These are phyloP conservation scores for Tinea pellionella DNA, from an alignment of 2,888 invertebrate genomes.

Conservation along the genomic window DNA sequence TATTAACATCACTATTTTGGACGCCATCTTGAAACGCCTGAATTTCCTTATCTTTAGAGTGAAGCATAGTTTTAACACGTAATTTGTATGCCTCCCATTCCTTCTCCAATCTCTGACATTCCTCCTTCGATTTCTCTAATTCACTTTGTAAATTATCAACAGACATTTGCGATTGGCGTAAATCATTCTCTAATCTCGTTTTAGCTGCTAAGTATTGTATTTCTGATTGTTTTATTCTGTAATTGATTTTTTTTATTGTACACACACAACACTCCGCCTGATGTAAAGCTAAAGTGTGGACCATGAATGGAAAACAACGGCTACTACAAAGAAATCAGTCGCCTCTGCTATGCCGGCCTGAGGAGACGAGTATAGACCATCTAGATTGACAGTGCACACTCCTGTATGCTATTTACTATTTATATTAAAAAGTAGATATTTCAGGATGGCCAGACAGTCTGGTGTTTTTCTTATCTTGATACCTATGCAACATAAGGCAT, in stretches of 20 bases:
- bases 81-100: slow-evolving; percentile 59
- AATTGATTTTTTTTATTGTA: slow-evolving; percentile 15
- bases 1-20: slow-evolving; percentile 39
- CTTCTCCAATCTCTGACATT: slow-evolving; percentile 43
- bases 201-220: slow-evolving; percentile 20
- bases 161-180: slow-evolving; percentile 42
- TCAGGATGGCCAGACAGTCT: too few species aligned
- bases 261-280: too few species aligned
- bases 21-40: slow-evolving; percentile 39
- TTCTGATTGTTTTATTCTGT: slow-evolving; percentile 32
- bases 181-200: slow-evolving; percentile 43
- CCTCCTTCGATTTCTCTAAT: slow-evolving; percentile 36
- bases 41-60: slow-evolving; percentile 48
- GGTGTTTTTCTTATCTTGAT: too few species aligned
- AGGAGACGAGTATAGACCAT: too few species aligned
- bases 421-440: too few species aligned
- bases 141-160: slow-evolving; percentile 36
- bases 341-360: too few species aligned
- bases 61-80: slow-evolving; percentile 53
- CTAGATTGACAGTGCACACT: too few species aligned
- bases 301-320: too few species aligned
- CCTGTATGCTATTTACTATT: too few species aligned
- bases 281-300: too few species aligned
- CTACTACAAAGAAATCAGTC: too few species aligned
- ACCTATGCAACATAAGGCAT: too few species aligned